Conservation (phyloP, 2,113 vertebrate genomes). For the Calcarius ornatus region DNA sequence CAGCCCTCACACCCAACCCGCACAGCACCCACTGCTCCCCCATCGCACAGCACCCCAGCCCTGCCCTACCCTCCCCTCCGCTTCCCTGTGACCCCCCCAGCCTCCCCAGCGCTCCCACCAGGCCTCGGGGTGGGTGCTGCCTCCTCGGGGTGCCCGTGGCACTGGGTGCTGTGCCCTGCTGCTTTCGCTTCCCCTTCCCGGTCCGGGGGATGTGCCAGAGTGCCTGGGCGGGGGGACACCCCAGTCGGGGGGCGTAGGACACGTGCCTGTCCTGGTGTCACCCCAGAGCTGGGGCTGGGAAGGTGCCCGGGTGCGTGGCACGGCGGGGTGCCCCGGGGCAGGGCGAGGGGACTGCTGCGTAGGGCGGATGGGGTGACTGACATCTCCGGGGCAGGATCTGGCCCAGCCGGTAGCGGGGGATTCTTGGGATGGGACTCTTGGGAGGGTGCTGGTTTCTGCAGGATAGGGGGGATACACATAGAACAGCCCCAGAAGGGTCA, state of each 20-base stretch:
- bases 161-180: neutral
- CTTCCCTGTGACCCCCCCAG: neutral
- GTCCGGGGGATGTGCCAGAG: neutral
- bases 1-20: neutral
- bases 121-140: neutral
- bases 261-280: neutral
- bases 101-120: neutral
- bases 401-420: neutral
- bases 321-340: neutral
- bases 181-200: constrained; percentile 1
- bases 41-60: neutral
- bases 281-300: rapidly evolving
- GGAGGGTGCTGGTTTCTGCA: neutral
- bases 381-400: neutral
- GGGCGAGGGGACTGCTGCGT: neutral
- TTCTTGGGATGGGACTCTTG: neutral
- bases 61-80: rapidly evolving
- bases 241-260: rapidly evolving
- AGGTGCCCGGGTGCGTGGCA: neutral
- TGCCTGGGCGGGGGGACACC: neutral
- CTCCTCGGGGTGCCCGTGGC: neutral
- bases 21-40: neutral
- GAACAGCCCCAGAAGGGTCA: neutral
- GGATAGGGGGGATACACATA: neutral
- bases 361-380: neutral